phyloP scores from a whole-genome alignment of 2,888 invertebrate genomes.

The Synergus japonicus region DNA sequence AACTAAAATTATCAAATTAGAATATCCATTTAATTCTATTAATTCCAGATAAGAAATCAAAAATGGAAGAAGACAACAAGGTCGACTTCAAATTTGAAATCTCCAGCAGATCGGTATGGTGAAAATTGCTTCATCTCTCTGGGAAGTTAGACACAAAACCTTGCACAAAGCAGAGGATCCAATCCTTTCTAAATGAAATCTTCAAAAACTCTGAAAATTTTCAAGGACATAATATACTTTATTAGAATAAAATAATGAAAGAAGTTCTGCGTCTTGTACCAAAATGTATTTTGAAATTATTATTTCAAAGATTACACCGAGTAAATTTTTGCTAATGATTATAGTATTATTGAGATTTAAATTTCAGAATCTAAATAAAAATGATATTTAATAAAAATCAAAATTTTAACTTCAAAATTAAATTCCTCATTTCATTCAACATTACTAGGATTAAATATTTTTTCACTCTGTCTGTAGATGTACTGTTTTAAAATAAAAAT shows the following conservation, averaged over 20 bases:
- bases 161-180: background rate
- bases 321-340: no score
- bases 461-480: no score
- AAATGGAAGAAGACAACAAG: background rate
- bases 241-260: background rate
- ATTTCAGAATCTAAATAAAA: no score
- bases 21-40: background rate
- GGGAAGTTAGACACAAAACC: background rate
- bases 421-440: no score
- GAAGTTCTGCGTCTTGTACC: background rate
- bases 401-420: no score
- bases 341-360: no score
- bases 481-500: no score
- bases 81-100: background rate
- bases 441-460: no score
- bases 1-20: background rate
- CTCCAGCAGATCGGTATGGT: conserved; percentile 4
- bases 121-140: conserved; percentile 7
- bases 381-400: no score
- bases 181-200: background rate
- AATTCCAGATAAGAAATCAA: background rate
- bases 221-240: background rate
- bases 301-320: no score
- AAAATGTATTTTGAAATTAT: no score
- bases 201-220: background rate